These are phyloP conservation scores for Hippocampus zosterae DNA, from an alignment of 2,113 vertebrate genomes.

Conservation along the genomic window DNA sequence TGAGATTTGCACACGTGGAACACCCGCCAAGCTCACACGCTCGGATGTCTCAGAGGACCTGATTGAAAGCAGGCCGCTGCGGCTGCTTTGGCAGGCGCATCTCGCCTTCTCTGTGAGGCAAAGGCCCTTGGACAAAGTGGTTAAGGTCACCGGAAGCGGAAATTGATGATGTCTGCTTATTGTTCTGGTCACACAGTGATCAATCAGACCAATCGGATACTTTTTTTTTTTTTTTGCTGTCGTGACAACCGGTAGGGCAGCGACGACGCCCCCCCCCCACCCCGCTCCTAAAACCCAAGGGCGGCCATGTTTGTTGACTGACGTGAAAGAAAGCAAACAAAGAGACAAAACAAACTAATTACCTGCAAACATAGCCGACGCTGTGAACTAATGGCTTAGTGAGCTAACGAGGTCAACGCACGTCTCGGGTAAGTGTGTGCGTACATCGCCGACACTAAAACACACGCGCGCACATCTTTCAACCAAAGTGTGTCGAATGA, in stretches of 20 bases:
- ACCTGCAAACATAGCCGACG: conserved; percentile 48
- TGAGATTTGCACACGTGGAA: background rate
- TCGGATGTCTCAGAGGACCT: background rate
- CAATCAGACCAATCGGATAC: background rate
- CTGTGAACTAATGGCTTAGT: conserved; percentile 11
- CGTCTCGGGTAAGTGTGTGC: conserved; percentile 11
- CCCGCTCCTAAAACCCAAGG: background rate
- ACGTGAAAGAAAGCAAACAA: conserved; percentile 54
- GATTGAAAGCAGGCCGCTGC: too few species aligned
- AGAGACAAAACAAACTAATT: conserved; percentile 62
- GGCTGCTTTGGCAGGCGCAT: background rate
- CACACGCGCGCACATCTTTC: background rate
- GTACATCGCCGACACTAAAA: background rate
- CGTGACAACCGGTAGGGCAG: background rate
- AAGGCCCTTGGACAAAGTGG: background rate
- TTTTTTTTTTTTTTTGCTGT: background rate
- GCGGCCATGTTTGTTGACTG: conserved; percentile 46
- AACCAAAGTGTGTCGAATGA: conserved; percentile 34
- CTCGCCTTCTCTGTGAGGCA: background rate
- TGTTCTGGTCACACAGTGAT: background rate
- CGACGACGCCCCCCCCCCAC: background rate
- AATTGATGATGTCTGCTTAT: too few species aligned
- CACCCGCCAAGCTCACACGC: too few species aligned
- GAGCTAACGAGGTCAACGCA: conserved; percentile 54
- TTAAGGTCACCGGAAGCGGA: background rate